Conservation (phyloP, 2,888 invertebrate species). For the Baccha elongata region DNA sequence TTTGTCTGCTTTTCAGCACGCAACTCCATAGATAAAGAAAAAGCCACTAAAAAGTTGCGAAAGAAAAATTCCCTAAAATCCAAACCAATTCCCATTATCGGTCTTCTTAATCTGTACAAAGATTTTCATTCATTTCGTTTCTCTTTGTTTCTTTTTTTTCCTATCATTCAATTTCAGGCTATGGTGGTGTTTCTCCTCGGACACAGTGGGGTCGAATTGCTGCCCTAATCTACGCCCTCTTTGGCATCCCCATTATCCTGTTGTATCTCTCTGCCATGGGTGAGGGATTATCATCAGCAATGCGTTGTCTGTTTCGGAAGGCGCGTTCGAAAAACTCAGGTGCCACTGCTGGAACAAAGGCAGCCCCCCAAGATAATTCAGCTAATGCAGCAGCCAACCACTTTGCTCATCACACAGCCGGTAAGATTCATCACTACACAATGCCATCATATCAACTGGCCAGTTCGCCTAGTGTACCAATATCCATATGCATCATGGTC, state of each 20-base stretch:
- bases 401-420: conserved; percentile 70
- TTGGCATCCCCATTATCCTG: conserved; percentile 94
- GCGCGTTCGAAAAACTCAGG: conserved; percentile 77
- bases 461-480: conserved; percentile 88
- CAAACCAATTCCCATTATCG: conserved; percentile 30
- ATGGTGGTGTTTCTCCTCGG: conserved; percentile 91
- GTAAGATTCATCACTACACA: conserved; percentile 74
- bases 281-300: conserved; percentile 90
- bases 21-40: background rate
- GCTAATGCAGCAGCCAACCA: conserved; percentile 72
- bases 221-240: conserved; percentile 92
- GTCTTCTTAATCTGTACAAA: conserved; percentile 25
- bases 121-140: conserved; percentile 13
- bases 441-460: conserved; percentile 74
- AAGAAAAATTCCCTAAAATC: conserved; percentile 9
- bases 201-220: conserved; percentile 90
- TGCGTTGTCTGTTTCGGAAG: conserved; percentile 88
- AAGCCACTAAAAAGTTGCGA: conserved; percentile 12
- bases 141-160: background rate
- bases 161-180: conserved; percentile 84
- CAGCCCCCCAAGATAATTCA: conserved; percentile 79
- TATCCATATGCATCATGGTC: conserved; percentile 92
- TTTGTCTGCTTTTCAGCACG: conserved; percentile 1
- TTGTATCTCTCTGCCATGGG: conserved; percentile 94
- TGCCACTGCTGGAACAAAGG: conserved; percentile 75